Evolutionary conservation across 2,888 invertebrate species (phyloP).

Genomic region (Acronicta aceris): DNA sequence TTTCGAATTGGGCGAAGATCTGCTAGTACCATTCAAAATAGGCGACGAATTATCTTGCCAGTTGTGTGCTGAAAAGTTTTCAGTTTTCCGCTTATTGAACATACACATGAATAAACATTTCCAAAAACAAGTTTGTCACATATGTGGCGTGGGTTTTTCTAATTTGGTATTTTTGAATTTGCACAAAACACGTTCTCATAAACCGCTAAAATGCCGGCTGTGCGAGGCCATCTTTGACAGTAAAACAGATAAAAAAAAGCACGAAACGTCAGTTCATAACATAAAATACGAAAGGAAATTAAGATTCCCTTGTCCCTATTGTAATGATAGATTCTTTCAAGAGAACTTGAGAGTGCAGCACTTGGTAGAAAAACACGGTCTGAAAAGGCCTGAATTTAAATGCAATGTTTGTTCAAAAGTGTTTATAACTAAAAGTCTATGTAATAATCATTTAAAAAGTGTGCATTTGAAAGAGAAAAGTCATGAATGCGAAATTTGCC

Average conservation of each 20-base stretch:
- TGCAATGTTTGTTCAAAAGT: slow-evolving; percentile 74
- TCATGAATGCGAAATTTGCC: slow-evolving; percentile 78
- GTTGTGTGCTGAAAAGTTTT: slow-evolving; percentile 72
- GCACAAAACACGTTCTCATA: slow-evolving; percentile 74
- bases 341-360: slow-evolving; percentile 71
- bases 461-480: slow-evolving; percentile 81
- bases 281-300: slow-evolving; percentile 64
- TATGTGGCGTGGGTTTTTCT: slow-evolving; percentile 80
- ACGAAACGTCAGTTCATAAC: slow-evolving; percentile 54
- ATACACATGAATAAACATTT: slow-evolving; percentile 83
- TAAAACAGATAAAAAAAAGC: slow-evolving; percentile 56
- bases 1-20: slow-evolving; percentile 65
- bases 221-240: slow-evolving; percentile 68
- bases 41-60: slow-evolving; percentile 72
- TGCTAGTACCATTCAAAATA: slow-evolving; percentile 79
- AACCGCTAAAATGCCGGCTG: slow-evolving; percentile 63
- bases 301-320: slow-evolving; percentile 74
- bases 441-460: slow-evolving; percentile 78
- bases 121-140: slow-evolving; percentile 79
- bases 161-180: slow-evolving; percentile 78
- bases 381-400: slow-evolving; percentile 71
- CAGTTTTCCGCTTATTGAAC: slow-evolving; percentile 73
- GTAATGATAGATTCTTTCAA: slow-evolving; percentile 72
- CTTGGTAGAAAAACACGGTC: slow-evolving; percentile 70
- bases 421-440: slow-evolving; percentile 76